Conservation (phyloP, 2,797 vertebrate species). For the Manis crassicaudata region DNA sequence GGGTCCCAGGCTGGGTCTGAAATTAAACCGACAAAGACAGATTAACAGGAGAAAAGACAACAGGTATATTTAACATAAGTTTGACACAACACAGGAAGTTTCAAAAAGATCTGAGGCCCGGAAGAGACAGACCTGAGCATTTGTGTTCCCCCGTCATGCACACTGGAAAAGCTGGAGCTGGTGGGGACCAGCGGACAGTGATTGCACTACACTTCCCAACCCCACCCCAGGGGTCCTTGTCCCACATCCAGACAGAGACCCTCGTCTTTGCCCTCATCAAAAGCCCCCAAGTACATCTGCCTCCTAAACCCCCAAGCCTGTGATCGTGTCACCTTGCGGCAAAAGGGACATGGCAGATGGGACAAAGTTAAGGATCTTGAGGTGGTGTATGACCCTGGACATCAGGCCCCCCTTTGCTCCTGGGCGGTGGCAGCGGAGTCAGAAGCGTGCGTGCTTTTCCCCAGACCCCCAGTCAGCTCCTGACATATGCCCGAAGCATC, state of each 20-base stretch:
- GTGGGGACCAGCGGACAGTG: not conserved
- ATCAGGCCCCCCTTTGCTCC: not conserved
- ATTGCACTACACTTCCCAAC: too few species aligned
- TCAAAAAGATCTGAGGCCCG: not conserved
- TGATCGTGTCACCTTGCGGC: too few species aligned
- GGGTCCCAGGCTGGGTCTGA: not conserved
- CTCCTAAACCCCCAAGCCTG: not conserved
- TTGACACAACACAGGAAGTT: not conserved
- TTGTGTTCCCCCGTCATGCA: too few species aligned
- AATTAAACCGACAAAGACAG: not conserved
- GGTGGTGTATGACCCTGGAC: rapidly evolving
- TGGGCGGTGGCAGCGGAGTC: too few species aligned
- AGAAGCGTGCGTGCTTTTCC: too few species aligned
- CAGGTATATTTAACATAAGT: not conserved
- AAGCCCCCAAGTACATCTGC: not conserved
- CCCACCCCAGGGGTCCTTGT: not conserved
- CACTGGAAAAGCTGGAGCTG: not conserved
- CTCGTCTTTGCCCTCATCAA: not conserved
- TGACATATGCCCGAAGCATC: not conserved
- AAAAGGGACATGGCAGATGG: not conserved
- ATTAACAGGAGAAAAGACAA: not conserved
- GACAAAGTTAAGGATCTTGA: not conserved
- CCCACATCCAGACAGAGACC: not conserved
- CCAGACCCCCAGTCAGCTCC: too few species aligned
- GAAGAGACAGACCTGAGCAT: not conserved